phyloP scores from a whole-genome alignment of 2,797 vertebrate genomes.

The Ciconia nigra region DNA sequence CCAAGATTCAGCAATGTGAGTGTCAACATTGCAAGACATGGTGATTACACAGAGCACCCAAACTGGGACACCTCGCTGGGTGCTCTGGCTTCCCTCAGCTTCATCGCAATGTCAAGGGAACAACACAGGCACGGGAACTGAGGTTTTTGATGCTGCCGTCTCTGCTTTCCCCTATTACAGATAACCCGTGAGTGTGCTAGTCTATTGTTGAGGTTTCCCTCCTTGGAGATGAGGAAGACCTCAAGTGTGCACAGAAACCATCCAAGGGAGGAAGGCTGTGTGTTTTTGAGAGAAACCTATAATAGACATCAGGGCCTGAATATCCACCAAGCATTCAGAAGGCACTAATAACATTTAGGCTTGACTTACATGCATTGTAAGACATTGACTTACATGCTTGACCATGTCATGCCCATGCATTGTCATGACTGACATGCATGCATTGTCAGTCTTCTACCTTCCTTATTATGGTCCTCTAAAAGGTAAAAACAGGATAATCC shows the following conservation, averaged over 20 bases:
- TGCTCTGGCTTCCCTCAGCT: background rate
- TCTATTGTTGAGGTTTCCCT: background rate
- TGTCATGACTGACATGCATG: no score
- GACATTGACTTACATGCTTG: no score
- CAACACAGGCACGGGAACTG: background rate
- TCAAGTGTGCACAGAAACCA: background rate
- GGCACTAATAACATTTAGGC: background rate
- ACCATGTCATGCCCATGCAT: no score
- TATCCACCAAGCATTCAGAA: background rate
- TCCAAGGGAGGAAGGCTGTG: background rate
- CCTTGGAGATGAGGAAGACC: background rate
- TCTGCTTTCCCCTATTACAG: background rate
- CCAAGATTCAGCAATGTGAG: background rate
- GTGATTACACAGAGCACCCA: background rate
- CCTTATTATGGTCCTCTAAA: background rate
- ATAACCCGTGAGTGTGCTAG: fast-evolving
- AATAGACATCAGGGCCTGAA: background rate
- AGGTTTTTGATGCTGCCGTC: background rate
- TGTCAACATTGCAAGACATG: background rate
- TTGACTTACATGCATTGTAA: background rate
- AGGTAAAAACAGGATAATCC: background rate
- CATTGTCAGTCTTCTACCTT: background rate
- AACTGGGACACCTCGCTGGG: background rate
- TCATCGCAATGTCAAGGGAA: fast-evolving
- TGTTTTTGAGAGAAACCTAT: background rate